These are phyloP conservation scores for Chaitophorus viminalis DNA, from an alignment of 2,888 invertebrate genomes.

Conservation along the genomic window DNA sequence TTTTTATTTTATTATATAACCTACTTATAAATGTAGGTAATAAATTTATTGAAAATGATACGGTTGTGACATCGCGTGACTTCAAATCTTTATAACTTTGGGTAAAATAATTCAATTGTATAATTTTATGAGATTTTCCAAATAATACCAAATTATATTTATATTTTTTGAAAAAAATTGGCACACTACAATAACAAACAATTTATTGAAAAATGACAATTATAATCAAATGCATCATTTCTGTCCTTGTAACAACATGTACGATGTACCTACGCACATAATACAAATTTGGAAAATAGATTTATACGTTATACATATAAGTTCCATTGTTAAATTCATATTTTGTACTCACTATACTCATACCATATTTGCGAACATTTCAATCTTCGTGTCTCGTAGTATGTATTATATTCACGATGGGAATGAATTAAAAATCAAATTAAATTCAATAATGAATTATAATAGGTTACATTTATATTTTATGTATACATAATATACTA, in stretches of 20 bases:
- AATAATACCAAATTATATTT: constrained; percentile 2
- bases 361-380: not conserved
- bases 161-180: constrained; percentile 2
- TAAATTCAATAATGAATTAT: not conserved
- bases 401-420: not conserved
- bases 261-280: too few species aligned
- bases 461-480: not conserved
- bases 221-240: not conserved
- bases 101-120: constrained; percentile 45
- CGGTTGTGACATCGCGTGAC: constrained; percentile 41
- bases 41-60: constrained; percentile 18
- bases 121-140: constrained; percentile 31
- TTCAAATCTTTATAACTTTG: constrained; percentile 19
- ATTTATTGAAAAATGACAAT: constrained; percentile 31
- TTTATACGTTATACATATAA: too few species aligned
- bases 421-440: not conserved
- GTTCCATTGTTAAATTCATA: too few species aligned
- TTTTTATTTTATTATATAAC: constrained; percentile 9
- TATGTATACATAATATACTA: not conserved
- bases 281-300: too few species aligned
- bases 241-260: not conserved
- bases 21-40: constrained; percentile 36
- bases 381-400: not conserved
- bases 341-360: too few species aligned
- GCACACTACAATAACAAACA: not conserved